Evolutionary conservation across 2,888 invertebrate species (phyloP).

Genomic region (Drosophila prostipennis): DNA sequence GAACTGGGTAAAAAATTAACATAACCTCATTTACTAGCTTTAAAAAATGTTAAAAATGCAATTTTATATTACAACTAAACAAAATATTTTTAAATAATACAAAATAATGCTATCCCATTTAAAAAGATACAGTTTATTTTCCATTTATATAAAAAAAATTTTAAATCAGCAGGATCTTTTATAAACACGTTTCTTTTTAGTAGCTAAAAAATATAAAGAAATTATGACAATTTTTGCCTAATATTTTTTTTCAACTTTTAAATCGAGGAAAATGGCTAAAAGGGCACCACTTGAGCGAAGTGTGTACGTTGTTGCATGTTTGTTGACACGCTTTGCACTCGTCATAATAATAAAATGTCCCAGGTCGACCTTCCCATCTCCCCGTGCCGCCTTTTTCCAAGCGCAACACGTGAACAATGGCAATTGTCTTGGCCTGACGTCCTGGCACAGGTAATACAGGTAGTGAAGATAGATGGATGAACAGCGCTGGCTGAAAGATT

Average conservation of each 20-base stretch:
- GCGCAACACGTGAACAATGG: conserved; percentile 55
- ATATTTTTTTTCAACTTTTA: no score
- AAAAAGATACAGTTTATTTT: no score
- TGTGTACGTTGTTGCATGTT: conserved; percentile 62
- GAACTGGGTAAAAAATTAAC: not conserved
- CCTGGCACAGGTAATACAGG: conserved; percentile 23
- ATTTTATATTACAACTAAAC: no score
- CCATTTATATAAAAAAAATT: no score
- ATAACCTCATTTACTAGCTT: no score
- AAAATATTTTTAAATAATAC: no score
- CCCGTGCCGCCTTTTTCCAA: not conserved
- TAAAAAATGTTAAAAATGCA: no score
- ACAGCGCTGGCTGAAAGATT: conserved; percentile 35
- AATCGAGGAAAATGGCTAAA: not conserved
- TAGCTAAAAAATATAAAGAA: no score
- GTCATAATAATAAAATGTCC: conserved; percentile 67
- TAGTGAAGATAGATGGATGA: conserved; percentile 29
- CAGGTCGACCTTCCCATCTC: conserved; percentile 6
- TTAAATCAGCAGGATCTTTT: no score
- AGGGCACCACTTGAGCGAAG: not conserved
- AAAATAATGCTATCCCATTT: no score
- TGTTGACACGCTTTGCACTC: conserved; percentile 63
- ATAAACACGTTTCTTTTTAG: no score
- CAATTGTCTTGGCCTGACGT: conserved; percentile 71
- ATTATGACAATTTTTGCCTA: no score